These are phyloP conservation scores for Lutjanus campechanus DNA, from an alignment of 2,797 vertebrate genomes.

Conservation along the genomic window DNA sequence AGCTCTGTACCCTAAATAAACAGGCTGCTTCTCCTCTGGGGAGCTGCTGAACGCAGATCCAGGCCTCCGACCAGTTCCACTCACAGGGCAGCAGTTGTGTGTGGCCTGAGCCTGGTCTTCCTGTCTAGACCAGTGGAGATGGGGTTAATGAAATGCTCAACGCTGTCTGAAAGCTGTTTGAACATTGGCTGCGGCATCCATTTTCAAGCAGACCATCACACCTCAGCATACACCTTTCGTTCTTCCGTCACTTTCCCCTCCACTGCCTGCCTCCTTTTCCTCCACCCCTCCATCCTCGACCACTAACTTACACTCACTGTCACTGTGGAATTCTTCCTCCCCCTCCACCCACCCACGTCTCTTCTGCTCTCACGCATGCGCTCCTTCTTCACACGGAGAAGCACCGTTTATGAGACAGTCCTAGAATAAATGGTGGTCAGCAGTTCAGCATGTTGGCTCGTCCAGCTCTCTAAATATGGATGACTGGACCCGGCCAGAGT, in stretches of 20 bases:
- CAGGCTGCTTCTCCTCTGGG: slow-evolving; percentile 48
- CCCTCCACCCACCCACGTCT: slow-evolving; percentile 47
- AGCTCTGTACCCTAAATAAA: slow-evolving; percentile 63
- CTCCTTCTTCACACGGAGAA: slow-evolving; percentile 65
- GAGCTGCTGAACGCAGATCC: slow-evolving; percentile 39
- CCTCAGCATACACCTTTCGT: slow-evolving; percentile 59
- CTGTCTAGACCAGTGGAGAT: slow-evolving; percentile 89
- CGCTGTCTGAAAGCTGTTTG: slow-evolving; percentile 75
- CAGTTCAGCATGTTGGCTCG: slow-evolving; percentile 85
- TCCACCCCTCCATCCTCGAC: slow-evolving; percentile 60
- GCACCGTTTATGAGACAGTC: slow-evolving; percentile 82
- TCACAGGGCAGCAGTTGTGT: slow-evolving; percentile 75
- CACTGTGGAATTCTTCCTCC: slow-evolving; percentile 76
- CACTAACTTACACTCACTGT: slow-evolving; percentile 72
- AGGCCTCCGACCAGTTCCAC: slow-evolving; percentile 33
- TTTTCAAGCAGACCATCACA: slow-evolving; percentile 69
- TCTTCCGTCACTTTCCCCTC: slow-evolving; percentile 41
- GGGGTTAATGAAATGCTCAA: slow-evolving; percentile 85
- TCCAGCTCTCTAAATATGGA: slow-evolving; percentile 84
- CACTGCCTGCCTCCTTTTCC: slow-evolving; percentile 41
- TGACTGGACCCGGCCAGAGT: slow-evolving; percentile 82
- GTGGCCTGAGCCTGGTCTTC: slow-evolving; percentile 70
- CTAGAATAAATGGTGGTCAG: slow-evolving; percentile 89
- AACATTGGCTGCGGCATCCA: slow-evolving; percentile 72
- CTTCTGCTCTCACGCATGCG: slow-evolving; percentile 53